A percentile compares a stretch with the other conserved stretches of the same genome.
Evolutionary conservation across 2,888 invertebrate species (phyloP).

Genomic region (Aspidapion aeneum): DNA sequence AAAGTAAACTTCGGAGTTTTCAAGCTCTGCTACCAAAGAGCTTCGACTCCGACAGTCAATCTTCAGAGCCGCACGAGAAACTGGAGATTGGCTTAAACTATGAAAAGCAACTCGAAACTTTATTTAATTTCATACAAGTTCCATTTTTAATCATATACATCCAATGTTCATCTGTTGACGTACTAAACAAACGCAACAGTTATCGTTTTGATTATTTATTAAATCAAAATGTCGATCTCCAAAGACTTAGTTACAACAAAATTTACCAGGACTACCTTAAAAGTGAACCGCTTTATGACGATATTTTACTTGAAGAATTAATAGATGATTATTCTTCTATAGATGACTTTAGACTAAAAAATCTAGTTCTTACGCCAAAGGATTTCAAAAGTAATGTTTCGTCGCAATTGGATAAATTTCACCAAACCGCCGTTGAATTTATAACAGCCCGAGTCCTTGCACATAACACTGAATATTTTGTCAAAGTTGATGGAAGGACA

Average conservation of each 20-base stretch:
- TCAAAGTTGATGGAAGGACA: conserved; percentile 58
- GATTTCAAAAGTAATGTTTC: conserved; percentile 49
- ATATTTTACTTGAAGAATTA: conserved; percentile 35
- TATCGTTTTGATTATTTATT: conserved; percentile 40
- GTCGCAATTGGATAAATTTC: conserved; percentile 53
- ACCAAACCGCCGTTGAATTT: conserved; percentile 45
- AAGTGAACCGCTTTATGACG: conserved; percentile 36
- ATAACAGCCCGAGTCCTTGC: conserved; percentile 53
- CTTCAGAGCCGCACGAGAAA: not conserved
- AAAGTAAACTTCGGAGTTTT: too few species aligned
- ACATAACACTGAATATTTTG: conserved; percentile 53
- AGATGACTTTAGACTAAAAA: conserved; percentile 39
- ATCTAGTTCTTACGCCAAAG: conserved; percentile 50
- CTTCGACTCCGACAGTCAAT: not conserved
- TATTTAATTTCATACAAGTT: conserved; percentile 38
- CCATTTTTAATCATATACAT: conserved; percentile 54
- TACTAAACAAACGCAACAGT: conserved; percentile 45
- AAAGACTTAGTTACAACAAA: conserved; percentile 33
- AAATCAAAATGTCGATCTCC: conserved; percentile 35
- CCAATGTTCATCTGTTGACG: conserved; percentile 53
- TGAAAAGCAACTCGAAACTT: conserved; percentile 41
- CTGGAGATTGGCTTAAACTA: conserved; percentile 31
- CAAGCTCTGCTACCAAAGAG: not conserved
- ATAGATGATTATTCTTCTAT: conserved; percentile 29
- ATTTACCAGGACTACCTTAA: conserved; percentile 47